Conservation (phyloP, 2,888 invertebrate species). For the Euclidia mi region DNA sequence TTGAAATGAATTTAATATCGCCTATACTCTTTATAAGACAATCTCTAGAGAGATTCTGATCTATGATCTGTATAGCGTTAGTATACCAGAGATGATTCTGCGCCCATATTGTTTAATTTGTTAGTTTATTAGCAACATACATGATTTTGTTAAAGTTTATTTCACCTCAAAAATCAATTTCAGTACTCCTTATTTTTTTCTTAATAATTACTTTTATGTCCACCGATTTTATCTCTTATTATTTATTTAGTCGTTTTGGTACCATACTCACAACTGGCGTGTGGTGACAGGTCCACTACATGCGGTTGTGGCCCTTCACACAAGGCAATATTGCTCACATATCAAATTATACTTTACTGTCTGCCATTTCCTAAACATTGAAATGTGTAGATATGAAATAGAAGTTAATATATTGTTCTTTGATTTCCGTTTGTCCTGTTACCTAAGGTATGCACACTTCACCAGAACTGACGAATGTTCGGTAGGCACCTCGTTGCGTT, state of each 20-base stretch:
- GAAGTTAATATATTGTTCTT: conserved; percentile 18
- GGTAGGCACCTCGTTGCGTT: conserved; percentile 50
- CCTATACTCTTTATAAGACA: conserved; percentile 45
- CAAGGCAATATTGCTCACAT: conserved; percentile 8
- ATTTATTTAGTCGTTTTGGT: conserved; percentile 49
- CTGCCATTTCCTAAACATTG: conserved; percentile 9
- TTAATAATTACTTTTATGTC: conserved; percentile 55
- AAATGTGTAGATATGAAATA: conserved; percentile 20
- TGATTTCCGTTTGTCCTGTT: conserved; percentile 25
- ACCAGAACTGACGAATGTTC: conserved; percentile 28
- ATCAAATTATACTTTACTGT: conserved; percentile 10
- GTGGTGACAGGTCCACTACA: conserved; percentile 11
- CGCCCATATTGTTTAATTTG: conserved; percentile 48
- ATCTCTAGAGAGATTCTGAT: conserved; percentile 34
- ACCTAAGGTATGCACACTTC: conserved; percentile 18
- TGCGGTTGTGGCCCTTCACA: conserved; percentile 20
- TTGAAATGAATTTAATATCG: conserved; percentile 61
- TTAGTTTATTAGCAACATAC: conserved; percentile 63
- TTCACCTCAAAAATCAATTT: conserved; percentile 64
- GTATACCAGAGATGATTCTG: conserved; percentile 53
- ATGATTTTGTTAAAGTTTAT: conserved; percentile 65
- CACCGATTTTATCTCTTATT: conserved; percentile 57
- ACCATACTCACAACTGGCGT: conserved; percentile 29
- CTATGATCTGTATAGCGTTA: conserved; percentile 41
- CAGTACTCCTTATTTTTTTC: conserved; percentile 59